Evolutionary conservation across 2,888 invertebrate species (phyloP).

Genomic region (Caenorhabditis sp.): DNA sequence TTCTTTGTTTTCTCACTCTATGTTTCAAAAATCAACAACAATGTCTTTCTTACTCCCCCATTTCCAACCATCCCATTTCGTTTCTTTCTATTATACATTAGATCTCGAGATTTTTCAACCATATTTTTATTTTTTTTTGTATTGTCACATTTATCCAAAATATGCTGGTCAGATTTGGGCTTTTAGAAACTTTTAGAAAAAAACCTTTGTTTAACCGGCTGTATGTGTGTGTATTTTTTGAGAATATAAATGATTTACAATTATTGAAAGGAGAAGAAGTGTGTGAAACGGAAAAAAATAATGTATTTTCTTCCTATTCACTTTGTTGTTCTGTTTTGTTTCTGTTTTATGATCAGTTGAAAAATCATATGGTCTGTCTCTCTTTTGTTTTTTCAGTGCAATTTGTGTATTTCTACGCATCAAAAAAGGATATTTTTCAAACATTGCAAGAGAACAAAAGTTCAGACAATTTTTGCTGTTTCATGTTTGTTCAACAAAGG

Average conservation of each 20-base stretch:
- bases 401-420: no score
- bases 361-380: no score
- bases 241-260: background rate
- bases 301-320: no score
- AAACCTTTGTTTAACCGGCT: background rate
- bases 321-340: no score
- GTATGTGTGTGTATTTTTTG: background rate
- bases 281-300: background rate
- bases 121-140: background rate
- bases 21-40: no score
- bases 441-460: no score
- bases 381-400: no score
- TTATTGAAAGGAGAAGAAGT: background rate
- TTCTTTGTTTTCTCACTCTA: background rate
- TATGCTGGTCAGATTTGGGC: background rate
- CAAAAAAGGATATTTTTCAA: no score
- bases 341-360: no score
- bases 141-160: background rate
- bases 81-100: background rate
- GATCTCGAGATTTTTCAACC: background rate
- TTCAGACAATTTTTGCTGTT: no score
- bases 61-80: background rate
- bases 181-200: background rate
- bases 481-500: no score
- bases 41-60: background rate